phyloP scores from a whole-genome alignment of 2,888 invertebrate species.

The Pantelozetes paolii region DNA sequence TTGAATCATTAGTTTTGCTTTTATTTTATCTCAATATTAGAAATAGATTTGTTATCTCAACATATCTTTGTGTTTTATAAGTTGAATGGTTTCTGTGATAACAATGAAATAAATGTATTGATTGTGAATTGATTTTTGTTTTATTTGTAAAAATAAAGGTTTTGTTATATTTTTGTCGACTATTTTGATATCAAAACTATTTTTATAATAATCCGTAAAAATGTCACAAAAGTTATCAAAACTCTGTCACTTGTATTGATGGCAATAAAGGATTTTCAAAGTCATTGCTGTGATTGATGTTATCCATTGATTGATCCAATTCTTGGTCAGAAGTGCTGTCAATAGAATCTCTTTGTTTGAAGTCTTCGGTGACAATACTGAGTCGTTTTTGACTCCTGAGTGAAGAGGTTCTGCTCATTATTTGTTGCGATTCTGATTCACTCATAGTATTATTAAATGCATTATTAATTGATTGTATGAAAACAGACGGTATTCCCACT shows the following conservation, averaged over 20 bases:
- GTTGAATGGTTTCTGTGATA: no score
- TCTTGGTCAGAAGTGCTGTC: slow-evolving; percentile 35
- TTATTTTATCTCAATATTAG: no score
- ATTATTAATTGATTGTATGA: not conserved
- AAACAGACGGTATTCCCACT: not conserved
- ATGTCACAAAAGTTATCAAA: slow-evolving; percentile 33
- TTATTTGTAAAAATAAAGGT: not conserved
- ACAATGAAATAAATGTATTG: no score
- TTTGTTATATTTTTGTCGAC: not conserved
- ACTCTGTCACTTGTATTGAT: slow-evolving; percentile 46
- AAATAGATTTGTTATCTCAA: no score
- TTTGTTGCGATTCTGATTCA: slow-evolving; percentile 10
- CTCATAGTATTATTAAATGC: not conserved
- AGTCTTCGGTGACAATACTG: slow-evolving; percentile 43
- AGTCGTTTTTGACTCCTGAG: slow-evolving; percentile 42
- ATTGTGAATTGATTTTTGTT: no score
- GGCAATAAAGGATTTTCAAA: slow-evolving; percentile 43
- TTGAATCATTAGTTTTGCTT: no score
- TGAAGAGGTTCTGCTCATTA: slow-evolving; percentile 44
- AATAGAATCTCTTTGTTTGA: slow-evolving; percentile 22
- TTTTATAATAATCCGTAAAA: no score
- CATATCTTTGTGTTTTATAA: no score
- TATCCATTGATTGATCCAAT: not conserved
- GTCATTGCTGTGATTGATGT: not conserved
- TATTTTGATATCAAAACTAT: not conserved